Base-by-base conservation (phyloP, 2,113 vertebrate species). In the Catharus fuscescens region DNA sequence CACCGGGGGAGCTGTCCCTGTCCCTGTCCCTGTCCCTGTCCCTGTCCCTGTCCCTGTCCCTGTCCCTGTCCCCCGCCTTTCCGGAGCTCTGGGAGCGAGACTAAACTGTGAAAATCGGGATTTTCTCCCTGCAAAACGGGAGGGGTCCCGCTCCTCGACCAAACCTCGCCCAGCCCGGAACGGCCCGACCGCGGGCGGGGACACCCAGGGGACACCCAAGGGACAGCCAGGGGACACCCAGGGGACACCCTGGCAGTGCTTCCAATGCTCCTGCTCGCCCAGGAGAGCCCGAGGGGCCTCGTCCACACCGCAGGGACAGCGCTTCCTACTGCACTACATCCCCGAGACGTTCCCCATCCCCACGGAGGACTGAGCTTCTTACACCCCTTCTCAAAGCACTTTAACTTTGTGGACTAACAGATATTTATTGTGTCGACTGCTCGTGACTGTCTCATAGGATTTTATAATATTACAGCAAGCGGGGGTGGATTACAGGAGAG, bases 91-190 rank as follows among this genome's bases (percentile, higher is more conserved):
- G 38, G 10, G 7, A 36, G 87, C 65, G 40, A 97, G 94, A 95
- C 84, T 86, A 97, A 98, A 98, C 98, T 98, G 98, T 98, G 98
- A 98, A 98, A 96, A 80, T 12, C 4, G 79, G 95, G 93, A 76
- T 78, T 48, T 20, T 50, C 61, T 74, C 80, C 84, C 66, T 4
- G 47, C 34, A 0, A 3, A 21, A 65, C 31, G 69, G 38, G 69
- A 0, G 53, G 0, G 3, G 18, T 89, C 86, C 91, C 45, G 6
- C 45, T 42, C 84, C 65, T 92, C 24, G 57, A 50, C 80, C 78
- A 10, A 91, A 61, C 85, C 53, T 67, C 77, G 32, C 26, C 50
- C 48, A 18, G 76, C 36, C 60, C 36, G 59, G 45, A 52, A 61
- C 13, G 21, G 31, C 73, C 66, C 40, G 5, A 36, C 54, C 60